These are phyloP conservation scores for Mellivora capensis DNA, from an alignment of 2,113 vertebrate genomes.

Conservation along the genomic window DNA sequence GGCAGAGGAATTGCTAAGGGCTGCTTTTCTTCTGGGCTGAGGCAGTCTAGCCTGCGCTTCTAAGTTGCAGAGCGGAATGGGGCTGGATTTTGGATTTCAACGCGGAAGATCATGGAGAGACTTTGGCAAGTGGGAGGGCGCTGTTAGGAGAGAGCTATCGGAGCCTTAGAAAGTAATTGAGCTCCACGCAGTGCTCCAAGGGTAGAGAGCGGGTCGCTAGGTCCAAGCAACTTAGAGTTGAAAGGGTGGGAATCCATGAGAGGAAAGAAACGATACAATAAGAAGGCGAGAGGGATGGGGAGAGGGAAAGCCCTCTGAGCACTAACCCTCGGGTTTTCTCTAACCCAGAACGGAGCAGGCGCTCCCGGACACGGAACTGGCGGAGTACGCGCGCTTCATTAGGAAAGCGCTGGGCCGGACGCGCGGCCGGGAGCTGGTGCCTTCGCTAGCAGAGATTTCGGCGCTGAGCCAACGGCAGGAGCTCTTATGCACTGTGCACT, in stretches of 20 bases:
- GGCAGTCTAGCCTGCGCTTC: not conserved
- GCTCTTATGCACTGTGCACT: slow-evolving; percentile 91
- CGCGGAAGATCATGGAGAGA: not conserved
- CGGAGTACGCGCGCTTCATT: slow-evolving; percentile 93
- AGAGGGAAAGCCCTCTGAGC: not conserved
- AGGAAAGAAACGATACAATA: not conserved
- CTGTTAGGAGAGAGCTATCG: not conserved
- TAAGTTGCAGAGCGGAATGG: not conserved
- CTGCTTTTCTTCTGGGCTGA: not conserved
- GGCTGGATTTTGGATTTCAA: not conserved
- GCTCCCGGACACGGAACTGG: slow-evolving; percentile 89
- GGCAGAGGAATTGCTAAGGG: not conserved
- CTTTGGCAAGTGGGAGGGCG: not conserved
- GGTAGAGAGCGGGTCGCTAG: not conserved
- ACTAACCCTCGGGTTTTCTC: not conserved
- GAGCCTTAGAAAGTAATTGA: not conserved
- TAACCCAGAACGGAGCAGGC: slow-evolving; percentile 87
- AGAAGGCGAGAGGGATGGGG: not conserved
- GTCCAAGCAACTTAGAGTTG: not conserved
- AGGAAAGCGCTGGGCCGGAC: slow-evolving; percentile 91
- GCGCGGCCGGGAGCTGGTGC: slow-evolving; percentile 90
- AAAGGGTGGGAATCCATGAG: not conserved
- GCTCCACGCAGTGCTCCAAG: not conserved
- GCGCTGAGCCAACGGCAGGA: slow-evolving; percentile 91
- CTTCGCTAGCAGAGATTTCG: slow-evolving; percentile 95